Evolutionary conservation across 2,113 vertebrate species (phyloP).

Genomic region (Chaenogobius annularis): DNA sequence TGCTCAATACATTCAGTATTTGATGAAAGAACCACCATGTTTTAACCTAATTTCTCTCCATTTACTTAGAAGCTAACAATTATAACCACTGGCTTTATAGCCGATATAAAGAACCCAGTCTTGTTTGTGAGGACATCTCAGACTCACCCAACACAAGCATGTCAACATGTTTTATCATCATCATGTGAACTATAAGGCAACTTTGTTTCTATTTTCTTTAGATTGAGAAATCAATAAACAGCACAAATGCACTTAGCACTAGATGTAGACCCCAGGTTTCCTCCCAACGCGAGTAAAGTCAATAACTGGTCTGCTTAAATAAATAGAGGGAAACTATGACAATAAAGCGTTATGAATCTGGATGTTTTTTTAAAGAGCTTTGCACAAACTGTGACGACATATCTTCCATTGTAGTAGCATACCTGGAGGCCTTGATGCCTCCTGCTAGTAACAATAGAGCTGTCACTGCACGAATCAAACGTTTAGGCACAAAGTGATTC

Average conservation of each 20-base stretch:
- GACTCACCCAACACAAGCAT: not conserved
- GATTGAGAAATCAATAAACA: not conserved
- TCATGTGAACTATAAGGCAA: not conserved
- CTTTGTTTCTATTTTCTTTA: conserved; percentile 1
- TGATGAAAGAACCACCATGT: not conserved
- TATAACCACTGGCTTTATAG: not conserved
- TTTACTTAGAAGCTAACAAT: not conserved
- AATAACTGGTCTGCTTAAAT: conserved; percentile 16
- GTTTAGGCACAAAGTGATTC: conserved; percentile 13
- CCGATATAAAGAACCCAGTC: not conserved
- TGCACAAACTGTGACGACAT: conserved; percentile 16
- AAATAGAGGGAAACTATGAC: conserved; percentile 31
- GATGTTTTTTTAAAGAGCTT: not conserved
- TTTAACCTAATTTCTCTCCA: too few species aligned
- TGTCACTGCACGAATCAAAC: conserved; percentile 15
- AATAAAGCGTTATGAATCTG: conserved; percentile 6
- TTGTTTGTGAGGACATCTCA: not conserved
- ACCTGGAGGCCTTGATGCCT: conserved; percentile 14
- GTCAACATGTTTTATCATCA: not conserved
- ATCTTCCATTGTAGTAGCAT: conserved; percentile 16
- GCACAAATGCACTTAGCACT: not conserved
- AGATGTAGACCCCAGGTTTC: not conserved
- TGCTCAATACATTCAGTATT: too few species aligned
- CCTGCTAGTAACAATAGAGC: conserved; percentile 22
- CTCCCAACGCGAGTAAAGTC: conserved; percentile 14